These are phyloP conservation scores for Conus betulinus DNA, from an alignment of 1,140 invertebrate genomes.

Conservation along the genomic window DNA sequence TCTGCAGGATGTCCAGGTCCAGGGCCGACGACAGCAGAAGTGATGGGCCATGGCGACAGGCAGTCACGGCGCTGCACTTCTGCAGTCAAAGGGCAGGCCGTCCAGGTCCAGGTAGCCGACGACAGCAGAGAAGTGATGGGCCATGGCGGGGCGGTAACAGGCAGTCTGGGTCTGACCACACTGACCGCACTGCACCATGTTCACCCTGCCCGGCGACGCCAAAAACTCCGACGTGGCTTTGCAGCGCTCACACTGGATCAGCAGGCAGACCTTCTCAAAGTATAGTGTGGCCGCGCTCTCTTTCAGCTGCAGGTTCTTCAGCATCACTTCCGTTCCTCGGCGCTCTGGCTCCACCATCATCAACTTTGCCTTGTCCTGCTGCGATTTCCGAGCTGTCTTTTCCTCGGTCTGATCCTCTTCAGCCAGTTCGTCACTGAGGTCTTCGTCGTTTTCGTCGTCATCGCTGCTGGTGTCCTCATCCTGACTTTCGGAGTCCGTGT, in stretches of 20 bases:
- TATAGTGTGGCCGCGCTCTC: constrained; percentile 66
- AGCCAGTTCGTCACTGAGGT: not conserved
- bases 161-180: constrained; percentile 65
- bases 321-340: constrained; percentile 68
- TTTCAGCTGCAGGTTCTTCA: constrained; percentile 66
- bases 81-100: constrained; percentile 70
- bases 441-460: constrained; percentile 32
- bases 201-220: constrained; percentile 57
- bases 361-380: constrained; percentile 32
- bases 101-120: constrained; percentile 73
- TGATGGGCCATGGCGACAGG: constrained; percentile 71
- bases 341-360: constrained; percentile 46
- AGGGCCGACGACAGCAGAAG: constrained; percentile 70
- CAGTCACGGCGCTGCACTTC: constrained; percentile 63
- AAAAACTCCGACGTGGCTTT: constrained; percentile 66
- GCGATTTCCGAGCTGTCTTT: not conserved
- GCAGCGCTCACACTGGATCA: constrained; percentile 72
- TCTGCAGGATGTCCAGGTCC: constrained; percentile 68
- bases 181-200: constrained; percentile 64
- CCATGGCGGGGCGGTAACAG: constrained; percentile 67
- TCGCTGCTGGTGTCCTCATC: constrained; percentile 41
- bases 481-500: constrained; percentile 31
- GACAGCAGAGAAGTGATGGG: constrained; percentile 69
- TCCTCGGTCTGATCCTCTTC: constrained; percentile 42
- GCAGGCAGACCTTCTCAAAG: constrained; percentile 57